Percentiles rank a stretch among this genome's conserved stretches.
Evolutionary conservation across 2,113 vertebrate genomes (phyloP).

Genomic region (Henicopernis longicauda): DNA sequence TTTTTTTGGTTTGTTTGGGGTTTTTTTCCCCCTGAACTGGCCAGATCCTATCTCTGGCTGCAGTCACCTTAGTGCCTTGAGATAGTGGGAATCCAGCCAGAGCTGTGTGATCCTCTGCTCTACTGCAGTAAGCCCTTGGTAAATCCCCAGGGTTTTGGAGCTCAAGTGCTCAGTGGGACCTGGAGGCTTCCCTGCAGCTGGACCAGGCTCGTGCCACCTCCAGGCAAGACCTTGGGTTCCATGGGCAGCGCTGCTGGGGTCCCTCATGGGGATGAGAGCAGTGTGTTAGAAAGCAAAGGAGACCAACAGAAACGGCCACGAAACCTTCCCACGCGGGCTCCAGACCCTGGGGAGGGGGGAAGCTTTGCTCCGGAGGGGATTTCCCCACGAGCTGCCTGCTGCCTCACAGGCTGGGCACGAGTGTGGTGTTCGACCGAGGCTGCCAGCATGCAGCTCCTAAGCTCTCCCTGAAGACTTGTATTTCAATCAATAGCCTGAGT

Average conservation of each 20-base stretch:
- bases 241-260: fast-evolving
- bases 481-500: background rate
- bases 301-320: fast-evolving
- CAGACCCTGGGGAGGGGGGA: fast-evolving
- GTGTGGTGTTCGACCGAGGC: fast-evolving
- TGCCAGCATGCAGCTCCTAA: background rate
- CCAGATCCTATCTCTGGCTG: background rate
- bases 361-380: background rate
- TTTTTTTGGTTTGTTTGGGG: background rate
- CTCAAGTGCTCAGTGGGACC: background rate
- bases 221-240: background rate
- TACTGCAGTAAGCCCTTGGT: background rate
- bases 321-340: fast-evolving
- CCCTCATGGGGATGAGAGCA: background rate
- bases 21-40: fast-evolving
- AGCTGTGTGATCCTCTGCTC: background rate
- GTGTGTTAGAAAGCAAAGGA: background rate
- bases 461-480: background rate
- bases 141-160: background rate
- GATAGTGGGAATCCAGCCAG: background rate
- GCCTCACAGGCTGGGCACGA: background rate
- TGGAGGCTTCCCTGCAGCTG: fast-evolving
- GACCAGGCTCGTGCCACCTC: background rate
- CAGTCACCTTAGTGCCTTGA: fast-evolving
- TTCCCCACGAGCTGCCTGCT: background rate